Conservation (phyloP, 1,140 invertebrate species). For the Dreissena polymorpha region DNA sequence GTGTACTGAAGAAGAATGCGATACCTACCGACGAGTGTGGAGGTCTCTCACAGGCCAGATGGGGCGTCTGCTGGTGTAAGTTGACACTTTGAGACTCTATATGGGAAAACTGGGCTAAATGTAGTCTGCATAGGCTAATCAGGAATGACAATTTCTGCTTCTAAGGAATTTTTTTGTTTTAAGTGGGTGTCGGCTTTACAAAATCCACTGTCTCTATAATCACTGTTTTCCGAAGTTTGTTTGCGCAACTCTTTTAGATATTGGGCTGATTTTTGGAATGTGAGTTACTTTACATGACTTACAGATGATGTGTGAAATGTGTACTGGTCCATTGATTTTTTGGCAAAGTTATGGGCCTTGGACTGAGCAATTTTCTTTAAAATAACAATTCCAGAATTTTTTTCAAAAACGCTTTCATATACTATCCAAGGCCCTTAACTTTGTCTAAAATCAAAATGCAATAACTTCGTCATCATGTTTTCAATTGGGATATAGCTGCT, state of each 20-base stretch:
- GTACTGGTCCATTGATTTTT: too few relatives aligned
- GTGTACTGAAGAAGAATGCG: slow-evolving; percentile 52
- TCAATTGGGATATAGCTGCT: too few relatives aligned
- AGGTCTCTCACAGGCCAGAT: slow-evolving; percentile 65
- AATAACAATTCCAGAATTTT: too few relatives aligned
- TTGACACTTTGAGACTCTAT: background rate
- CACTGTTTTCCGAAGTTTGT: background rate
- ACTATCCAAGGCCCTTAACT: too few relatives aligned
- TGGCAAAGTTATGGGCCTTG: too few relatives aligned
- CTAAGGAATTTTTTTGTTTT: background rate
- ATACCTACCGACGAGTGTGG: slow-evolving; percentile 60
- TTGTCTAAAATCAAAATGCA: too few relatives aligned
- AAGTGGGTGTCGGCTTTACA: background rate
- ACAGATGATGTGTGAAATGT: too few relatives aligned
- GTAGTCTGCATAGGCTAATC: too few relatives aligned
- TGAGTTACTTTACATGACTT: too few relatives aligned
- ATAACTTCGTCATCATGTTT: too few relatives aligned
- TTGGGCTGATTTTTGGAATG: background rate
- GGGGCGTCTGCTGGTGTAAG: slow-evolving; percentile 72
- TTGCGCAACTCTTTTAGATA: background rate
- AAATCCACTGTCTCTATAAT: background rate
- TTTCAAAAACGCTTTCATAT: too few relatives aligned
- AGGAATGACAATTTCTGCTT: background rate
- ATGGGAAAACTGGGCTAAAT: background rate
- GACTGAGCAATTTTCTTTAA: too few relatives aligned